These are phyloP conservation scores for Ornithorhynchus anatinus DNA, from an alignment of 2,113 vertebrate genomes.

Conservation along the genomic window DNA sequence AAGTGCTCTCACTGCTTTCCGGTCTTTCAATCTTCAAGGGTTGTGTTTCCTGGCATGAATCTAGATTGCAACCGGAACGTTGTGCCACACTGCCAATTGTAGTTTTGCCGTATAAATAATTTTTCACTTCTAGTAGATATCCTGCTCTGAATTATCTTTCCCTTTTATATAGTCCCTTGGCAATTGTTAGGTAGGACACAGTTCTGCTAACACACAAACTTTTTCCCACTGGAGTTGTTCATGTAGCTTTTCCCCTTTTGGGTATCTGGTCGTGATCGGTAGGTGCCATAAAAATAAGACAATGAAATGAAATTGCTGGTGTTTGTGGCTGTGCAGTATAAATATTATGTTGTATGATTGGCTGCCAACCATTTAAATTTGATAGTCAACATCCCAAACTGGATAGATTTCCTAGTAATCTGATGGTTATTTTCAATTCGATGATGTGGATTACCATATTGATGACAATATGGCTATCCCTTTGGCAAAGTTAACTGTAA, in stretches of 20 bases:
- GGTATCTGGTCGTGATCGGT: constrained; percentile 22
- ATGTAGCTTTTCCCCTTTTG: neutral
- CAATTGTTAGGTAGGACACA: constrained; percentile 4
- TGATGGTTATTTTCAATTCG: neutral
- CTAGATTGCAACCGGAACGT: no score
- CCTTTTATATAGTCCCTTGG: neutral
- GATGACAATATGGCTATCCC: neutral
- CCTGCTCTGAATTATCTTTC: neutral
- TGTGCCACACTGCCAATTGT: no score
- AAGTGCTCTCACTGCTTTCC: no score
- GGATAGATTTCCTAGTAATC: neutral
- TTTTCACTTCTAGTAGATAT: neutral
- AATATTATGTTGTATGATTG: constrained; percentile 36
- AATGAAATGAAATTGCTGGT: constrained; percentile 24
- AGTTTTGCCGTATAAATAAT: neutral
- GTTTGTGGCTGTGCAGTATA: neutral
- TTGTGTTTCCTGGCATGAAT: no score
- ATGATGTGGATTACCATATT: constrained; percentile 10
- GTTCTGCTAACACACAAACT: constrained; percentile 4
- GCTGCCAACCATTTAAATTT: constrained; percentile 31
- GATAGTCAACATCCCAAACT: constrained; percentile 22
- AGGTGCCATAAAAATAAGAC: constrained; percentile 15
- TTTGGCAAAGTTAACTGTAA: constrained; percentile 15
- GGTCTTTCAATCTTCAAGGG: no score
- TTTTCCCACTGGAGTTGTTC: neutral